Evolutionary conservation across 2,888 invertebrate genomes (phyloP), one percentile per base, ranked within the genome.

Genomic region (Lycocerus yunnanus): DNA sequence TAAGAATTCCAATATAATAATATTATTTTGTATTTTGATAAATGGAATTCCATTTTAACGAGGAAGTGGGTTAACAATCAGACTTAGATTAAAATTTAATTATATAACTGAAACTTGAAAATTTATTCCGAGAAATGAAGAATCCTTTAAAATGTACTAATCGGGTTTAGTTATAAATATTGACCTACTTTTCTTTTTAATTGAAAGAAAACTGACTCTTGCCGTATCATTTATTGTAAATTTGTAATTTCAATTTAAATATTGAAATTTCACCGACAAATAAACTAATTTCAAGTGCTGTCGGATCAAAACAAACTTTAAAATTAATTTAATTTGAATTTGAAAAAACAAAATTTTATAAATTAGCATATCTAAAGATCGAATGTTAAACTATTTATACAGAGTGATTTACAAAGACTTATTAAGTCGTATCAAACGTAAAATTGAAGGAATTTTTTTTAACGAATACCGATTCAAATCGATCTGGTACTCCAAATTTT

Each of bases 61-160:
- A 69, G 69, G 66, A 66, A 69, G 43, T 43, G 43, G 43, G 43
- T 69, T 73, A 73, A 73, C 74, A 71, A 74, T 70, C 73, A 73
- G 66, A 73, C 43, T 63, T 73, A 66, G 73, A 73, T 73, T 73
- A 73, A 73, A 69, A 69, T 73, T 65, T 69, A 73, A 73, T 73
- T 73, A 73, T 72, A 68, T 72, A 72, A 72, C 71, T 72, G 67
- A 72, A 72, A 72, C 71, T 68, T 68, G 67, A 61, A 72, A 67
- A 72, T 72, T 72, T 68, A 68, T 68, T 72, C 66, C 13, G 20
- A 65, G 58, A n/a, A 65, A 59, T 66, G 59, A 71, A 66, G 66
- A 59, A 71, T 71, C 71, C 58, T 71, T 66, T 66, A 58, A 27
- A 70, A 70, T 65, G 27, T 66, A 70, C 27, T 66, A 65, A 71